Percentiles rank a stretch among this genome's conserved stretches.
These are phyloP conservation scores for Ephestia elutella DNA, from an alignment of 1,140 invertebrate species.

Conservation along the genomic window DNA sequence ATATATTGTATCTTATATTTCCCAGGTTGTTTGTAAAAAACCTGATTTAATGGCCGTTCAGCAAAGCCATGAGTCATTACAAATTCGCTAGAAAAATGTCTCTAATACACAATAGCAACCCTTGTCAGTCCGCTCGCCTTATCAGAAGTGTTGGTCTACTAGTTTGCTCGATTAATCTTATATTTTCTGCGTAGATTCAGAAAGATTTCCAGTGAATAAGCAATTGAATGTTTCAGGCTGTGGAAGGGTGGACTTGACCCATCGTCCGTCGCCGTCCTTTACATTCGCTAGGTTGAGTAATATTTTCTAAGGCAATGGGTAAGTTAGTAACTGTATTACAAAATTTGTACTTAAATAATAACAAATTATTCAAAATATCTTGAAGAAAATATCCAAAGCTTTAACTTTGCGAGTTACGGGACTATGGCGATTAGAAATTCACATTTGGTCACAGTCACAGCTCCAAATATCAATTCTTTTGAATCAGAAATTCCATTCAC, in stretches of 20 bases:
- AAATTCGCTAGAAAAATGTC: constrained; percentile 2
- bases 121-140: neutral
- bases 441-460: no score
- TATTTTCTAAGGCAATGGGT: neutral
- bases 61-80: neutral
- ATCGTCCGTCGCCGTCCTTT: neutral
- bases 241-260: constrained; percentile 1
- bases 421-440: no score
- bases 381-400: no score
- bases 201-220: neutral
- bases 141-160: neutral
- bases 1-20: no score
- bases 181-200: neutral
- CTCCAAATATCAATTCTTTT: no score
- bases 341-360: no score
- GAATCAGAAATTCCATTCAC: no score
- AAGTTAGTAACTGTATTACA: no score
- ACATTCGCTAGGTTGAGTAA: neutral
- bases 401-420: no score
- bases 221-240: neutral
- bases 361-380: no score
- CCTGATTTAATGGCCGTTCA: no score
- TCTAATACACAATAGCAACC: neutral
- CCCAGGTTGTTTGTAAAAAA: no score
- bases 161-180: neutral